Evolutionary conservation across 2,888 invertebrate genomes (phyloP).

Genomic region (Carpatolechia fugitivella): DNA sequence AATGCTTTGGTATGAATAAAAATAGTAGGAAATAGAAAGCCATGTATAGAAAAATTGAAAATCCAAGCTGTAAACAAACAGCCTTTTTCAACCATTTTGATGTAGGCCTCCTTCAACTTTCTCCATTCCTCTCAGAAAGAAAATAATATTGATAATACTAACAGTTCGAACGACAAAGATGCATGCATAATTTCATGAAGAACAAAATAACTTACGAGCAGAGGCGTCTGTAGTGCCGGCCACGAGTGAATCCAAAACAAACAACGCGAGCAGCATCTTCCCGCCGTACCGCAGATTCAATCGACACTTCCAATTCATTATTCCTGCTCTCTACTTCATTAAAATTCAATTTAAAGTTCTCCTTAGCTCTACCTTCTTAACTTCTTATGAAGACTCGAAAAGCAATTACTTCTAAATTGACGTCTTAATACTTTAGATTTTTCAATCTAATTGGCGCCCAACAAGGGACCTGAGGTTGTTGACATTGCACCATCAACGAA

Average conservation of each 20-base stretch:
- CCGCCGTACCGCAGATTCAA: conserved; percentile 45
- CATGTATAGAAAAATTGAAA: too few relatives aligned
- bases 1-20: too few relatives aligned
- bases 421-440: conserved; percentile 2
- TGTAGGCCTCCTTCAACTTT: too few relatives aligned
- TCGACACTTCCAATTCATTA: conserved; percentile 38
- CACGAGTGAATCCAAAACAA: conserved; percentile 65
- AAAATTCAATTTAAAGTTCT: not conserved
- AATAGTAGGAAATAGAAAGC: too few relatives aligned
- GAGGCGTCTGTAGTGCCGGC: conserved; percentile 60
- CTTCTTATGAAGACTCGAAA: conserved; percentile 23
- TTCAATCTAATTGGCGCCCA: conserved; percentile 12
- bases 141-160: too few relatives aligned
- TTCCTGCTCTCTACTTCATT: conserved; percentile 5
- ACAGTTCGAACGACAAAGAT: too few relatives aligned
- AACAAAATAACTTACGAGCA: conserved; percentile 50
- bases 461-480: not conserved
- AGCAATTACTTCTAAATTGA: conserved; percentile 8
- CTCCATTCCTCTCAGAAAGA: too few relatives aligned
- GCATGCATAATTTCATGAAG: not conserved
- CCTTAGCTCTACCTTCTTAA: conserved; percentile 12
- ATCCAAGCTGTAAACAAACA: too few relatives aligned
- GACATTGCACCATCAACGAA: not conserved
- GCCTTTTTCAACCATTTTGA: too few relatives aligned
- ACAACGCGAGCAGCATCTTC: conserved; percentile 52